Percentiles rank a stretch among this genome's conserved stretches.
Evolutionary conservation across 2,797 vertebrate species (phyloP).

Genomic region (Diplodus sargus): DNA sequence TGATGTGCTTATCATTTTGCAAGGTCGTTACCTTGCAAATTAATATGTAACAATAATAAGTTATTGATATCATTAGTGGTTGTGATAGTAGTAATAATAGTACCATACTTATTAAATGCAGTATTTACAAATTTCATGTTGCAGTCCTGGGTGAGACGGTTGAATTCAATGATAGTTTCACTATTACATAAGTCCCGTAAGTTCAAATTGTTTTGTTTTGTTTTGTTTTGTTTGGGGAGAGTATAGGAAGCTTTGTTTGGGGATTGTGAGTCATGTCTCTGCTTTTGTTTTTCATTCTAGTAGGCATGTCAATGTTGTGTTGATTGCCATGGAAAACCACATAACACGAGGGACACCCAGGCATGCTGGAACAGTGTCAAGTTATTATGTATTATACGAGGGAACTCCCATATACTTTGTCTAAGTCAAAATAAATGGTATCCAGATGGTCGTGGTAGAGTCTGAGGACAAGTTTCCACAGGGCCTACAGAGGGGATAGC

Average conservation of each 20-base stretch:
- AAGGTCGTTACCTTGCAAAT: too few relatives aligned
- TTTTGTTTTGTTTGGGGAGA: not conserved
- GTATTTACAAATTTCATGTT: not conserved
- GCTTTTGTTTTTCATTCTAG: not conserved
- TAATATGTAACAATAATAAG: too few relatives aligned
- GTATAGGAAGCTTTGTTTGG: not conserved
- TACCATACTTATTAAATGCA: too few relatives aligned
- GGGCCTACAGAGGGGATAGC: not conserved
- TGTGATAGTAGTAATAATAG: too few relatives aligned
- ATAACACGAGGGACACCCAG: conserved; percentile 26
- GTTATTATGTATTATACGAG: not conserved
- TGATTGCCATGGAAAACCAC: conserved; percentile 49
- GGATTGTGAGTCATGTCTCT: conserved; percentile 15
- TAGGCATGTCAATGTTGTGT: conserved; percentile 42
- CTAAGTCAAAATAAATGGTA: not conserved
- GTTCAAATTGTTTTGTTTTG: not conserved
- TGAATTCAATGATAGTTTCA: not conserved
- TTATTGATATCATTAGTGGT: too few relatives aligned
- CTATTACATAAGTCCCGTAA: not conserved
- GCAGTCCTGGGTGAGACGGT: not conserved
- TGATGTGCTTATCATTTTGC: too few relatives aligned
- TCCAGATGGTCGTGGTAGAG: conserved; percentile 11
- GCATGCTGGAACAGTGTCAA: fast-evolving
- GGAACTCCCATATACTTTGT: conserved; percentile 57
- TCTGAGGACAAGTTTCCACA: conserved; percentile 39